A percentile compares a stretch with the other conserved stretches of the same genome.
Evolutionary conservation across 1,140 invertebrate genomes (phyloP).

Genomic region (Campoletis sonorensis): DNA sequence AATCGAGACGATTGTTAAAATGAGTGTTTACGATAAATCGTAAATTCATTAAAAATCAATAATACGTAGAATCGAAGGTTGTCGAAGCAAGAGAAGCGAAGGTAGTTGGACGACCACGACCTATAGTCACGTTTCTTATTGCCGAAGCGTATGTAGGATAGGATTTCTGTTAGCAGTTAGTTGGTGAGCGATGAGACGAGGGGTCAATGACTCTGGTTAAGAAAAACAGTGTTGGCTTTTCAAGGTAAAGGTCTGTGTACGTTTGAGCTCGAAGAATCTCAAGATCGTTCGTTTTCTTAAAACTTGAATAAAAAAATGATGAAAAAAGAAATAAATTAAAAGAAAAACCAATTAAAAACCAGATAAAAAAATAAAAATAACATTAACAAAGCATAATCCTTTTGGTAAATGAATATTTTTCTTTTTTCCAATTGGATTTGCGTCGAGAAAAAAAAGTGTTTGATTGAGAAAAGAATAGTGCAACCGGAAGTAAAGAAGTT

Average conservation of each 20-base stretch:
- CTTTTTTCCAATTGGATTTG: too few species aligned
- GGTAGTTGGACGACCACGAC: conserved; percentile 18
- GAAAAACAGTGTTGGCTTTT: conserved; percentile 15
- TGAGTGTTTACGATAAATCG: too few species aligned
- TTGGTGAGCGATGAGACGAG: not conserved
- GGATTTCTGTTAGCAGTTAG: not conserved
- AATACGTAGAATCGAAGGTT: not conserved
- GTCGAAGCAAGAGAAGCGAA: not conserved
- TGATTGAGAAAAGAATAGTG: not conserved
- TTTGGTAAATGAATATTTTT: too few species aligned
- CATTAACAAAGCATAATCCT: too few species aligned
- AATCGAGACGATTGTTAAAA: too few species aligned
- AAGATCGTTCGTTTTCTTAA: too few species aligned
- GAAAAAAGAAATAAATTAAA: not conserved
- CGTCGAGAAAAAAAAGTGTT: not conserved
- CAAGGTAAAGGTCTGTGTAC: conserved; percentile 16
- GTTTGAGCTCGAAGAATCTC: not conserved
- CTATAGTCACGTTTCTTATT: conserved; percentile 12
- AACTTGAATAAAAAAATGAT: too few species aligned
- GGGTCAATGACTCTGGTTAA: conserved; percentile 39
- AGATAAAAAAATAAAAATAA: too few species aligned
- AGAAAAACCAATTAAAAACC: not conserved
- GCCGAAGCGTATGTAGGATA: not conserved
- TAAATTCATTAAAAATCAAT: too few species aligned
- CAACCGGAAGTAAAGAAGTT: not conserved